Evolutionary conservation across 2,888 invertebrate genomes (phyloP).

Genomic region (Neoaliturus tenellus): DNA sequence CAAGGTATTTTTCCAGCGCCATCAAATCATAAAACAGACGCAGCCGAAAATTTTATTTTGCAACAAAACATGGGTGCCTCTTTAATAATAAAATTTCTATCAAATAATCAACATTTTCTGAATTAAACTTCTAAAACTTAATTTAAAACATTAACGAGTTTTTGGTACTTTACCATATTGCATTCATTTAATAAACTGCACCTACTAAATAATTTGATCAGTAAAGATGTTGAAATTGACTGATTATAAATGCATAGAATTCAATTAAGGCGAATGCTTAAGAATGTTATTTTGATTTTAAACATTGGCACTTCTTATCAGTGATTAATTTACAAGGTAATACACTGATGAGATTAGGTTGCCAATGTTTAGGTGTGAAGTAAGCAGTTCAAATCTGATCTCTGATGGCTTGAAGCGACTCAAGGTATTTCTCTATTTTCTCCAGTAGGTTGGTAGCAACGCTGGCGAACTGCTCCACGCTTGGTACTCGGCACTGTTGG

Average conservation of each 20-base stretch:
- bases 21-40: too few relatives aligned
- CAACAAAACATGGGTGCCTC: too few relatives aligned
- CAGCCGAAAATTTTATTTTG: too few relatives aligned
- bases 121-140: too few relatives aligned
- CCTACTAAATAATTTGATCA: background rate
- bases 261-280: background rate
- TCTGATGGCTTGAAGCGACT: constrained; percentile 63
- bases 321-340: constrained; percentile 4
- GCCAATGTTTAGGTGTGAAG: background rate
- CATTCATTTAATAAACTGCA: background rate
- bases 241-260: constrained; percentile 11
- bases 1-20: background rate
- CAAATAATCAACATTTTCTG: too few relatives aligned
- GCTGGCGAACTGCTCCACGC: constrained; percentile 84
- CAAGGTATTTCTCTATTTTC: constrained; percentile 73
- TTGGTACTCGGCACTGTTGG: constrained; percentile 73
- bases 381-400: constrained; percentile 13
- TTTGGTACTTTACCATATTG: too few relatives aligned
- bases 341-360: background rate
- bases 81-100: too few relatives aligned
- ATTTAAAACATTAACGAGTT: too few relatives aligned
- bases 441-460: constrained; percentile 86
- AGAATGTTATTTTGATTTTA: constrained; percentile 4
- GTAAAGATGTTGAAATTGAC: background rate
- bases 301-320: background rate